Evolutionary conservation across 2,797 vertebrate species (phyloP).

Genomic region (Momotus momota): DNA sequence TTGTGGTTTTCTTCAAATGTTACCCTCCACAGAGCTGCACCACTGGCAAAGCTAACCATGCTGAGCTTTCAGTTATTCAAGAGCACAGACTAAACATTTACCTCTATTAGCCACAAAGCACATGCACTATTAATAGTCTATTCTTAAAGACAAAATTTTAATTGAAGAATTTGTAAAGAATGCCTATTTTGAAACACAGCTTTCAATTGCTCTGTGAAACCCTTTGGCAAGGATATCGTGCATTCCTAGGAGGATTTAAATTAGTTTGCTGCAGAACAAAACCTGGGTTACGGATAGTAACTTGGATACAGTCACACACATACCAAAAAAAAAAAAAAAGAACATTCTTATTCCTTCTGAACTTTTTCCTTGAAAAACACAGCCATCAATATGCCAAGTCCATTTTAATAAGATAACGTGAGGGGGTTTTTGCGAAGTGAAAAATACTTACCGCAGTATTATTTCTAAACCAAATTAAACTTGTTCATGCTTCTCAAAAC

Average conservation of each 20-base stretch:
- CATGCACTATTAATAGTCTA: not conserved
- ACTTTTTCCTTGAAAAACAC: constrained; percentile 36
- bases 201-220: constrained; percentile 74
- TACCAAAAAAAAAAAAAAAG: not conserved
- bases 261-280: constrained; percentile 68
- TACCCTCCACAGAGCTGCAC: not conserved
- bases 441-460: not conserved
- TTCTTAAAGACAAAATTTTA: constrained; percentile 64
- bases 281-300: constrained; percentile 71
- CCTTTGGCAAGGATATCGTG: constrained; percentile 69
- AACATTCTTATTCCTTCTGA: constrained; percentile 14
- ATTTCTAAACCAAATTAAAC: not conserved
- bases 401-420: not conserved
- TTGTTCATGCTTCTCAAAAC: not conserved
- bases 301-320: constrained; percentile 67
- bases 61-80: not conserved
- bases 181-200: constrained; percentile 68
- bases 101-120: constrained; percentile 41
- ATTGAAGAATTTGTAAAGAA: constrained; percentile 73
- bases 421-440: not conserved
- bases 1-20: constrained; percentile 22
- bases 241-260: constrained; percentile 81
- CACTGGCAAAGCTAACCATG: not conserved
- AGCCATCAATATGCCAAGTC: constrained; percentile 37
- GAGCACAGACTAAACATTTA: constrained; percentile 49